A percentile compares a stretch with the other conserved stretches of the same genome.
Evolutionary conservation across 1,140 invertebrate species (phyloP).

Genomic region (Colletes gigas): DNA sequence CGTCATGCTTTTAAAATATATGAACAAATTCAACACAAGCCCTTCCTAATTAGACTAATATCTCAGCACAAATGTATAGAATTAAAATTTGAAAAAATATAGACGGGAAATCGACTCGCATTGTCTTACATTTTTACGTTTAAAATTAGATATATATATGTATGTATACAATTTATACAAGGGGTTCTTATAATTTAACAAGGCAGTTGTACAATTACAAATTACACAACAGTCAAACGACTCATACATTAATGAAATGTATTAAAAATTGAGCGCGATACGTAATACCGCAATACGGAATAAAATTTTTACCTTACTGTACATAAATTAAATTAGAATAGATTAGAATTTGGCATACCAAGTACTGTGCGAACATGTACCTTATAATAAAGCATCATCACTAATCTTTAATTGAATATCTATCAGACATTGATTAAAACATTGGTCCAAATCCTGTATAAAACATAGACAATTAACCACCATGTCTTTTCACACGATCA

Average conservation of each 20-base stretch:
- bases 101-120: neutral
- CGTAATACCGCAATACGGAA: neutral
- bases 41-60: neutral
- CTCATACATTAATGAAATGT: neutral
- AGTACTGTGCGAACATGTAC: neutral
- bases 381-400: neutral
- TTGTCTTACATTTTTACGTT: neutral
- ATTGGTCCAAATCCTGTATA: slow-evolving; percentile 54
- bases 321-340: neutral
- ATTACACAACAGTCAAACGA: neutral
- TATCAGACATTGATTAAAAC: slow-evolving; percentile 32
- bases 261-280: neutral
- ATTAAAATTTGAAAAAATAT: neutral
- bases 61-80: neutral
- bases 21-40: neutral
- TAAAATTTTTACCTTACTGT: neutral
- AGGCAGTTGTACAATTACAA: neutral
- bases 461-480: slow-evolving; percentile 2
- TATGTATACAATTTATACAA: neutral
- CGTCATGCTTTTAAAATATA: neutral
- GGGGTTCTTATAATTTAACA: neutral
- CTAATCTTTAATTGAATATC: slow-evolving; percentile 16
- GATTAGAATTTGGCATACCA: neutral
- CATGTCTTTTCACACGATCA: neutral
- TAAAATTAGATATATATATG: neutral